phyloP scores from a whole-genome alignment of 2,888 invertebrate species.

The Parasteatoda lunata region DNA sequence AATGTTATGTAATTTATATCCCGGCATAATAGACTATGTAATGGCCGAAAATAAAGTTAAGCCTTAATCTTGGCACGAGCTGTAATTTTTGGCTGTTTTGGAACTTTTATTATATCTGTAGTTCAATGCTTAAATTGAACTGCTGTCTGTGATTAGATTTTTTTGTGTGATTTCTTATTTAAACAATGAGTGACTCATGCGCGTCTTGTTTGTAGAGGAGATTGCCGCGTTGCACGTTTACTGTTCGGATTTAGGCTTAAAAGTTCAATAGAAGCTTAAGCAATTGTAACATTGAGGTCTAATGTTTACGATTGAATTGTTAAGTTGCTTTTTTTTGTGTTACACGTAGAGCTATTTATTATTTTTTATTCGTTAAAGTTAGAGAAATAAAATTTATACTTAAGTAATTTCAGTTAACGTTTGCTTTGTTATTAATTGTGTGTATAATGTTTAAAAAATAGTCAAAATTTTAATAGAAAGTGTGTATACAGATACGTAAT shows the following conservation, averaged over 20 bases:
- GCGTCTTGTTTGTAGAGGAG: not conserved
- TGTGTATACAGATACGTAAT: no score
- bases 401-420: no score
- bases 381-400: no score
- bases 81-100: not conserved
- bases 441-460: no score
- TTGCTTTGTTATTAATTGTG: no score
- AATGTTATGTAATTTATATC: not conserved
- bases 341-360: no score
- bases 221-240: slow-evolving; percentile 63
- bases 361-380: no score
- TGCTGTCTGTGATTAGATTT: not conserved
- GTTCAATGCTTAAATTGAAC: not conserved
- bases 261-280: not conserved
- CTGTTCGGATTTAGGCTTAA: slow-evolving; percentile 51
- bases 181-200: not conserved
- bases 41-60: slow-evolving; percentile 47
- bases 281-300: no score
- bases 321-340: no score
- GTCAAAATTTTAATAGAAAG: no score
- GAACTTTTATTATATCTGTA: not conserved
- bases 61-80: slow-evolving; percentile 63
- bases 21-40: not conserved
- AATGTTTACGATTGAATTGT: no score
- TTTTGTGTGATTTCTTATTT: not conserved